These are phyloP conservation scores for Paedocypris sp. DNA, from an alignment of 2,113 vertebrate species.

Conservation along the genomic window DNA sequence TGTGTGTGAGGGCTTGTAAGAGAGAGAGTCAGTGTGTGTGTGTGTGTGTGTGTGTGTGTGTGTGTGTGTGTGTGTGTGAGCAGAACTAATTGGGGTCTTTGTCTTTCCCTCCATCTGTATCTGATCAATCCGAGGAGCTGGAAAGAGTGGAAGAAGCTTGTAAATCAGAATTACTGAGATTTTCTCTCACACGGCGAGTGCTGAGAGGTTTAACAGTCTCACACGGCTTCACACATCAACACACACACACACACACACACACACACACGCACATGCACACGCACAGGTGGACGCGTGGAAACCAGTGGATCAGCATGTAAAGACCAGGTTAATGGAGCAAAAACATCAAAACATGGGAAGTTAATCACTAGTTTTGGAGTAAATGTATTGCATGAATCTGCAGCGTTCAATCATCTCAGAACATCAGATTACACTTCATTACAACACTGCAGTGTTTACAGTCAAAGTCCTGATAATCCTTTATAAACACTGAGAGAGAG, in stretches of 20 bases:
- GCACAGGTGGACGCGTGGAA: background rate
- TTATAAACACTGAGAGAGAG: too few species aligned
- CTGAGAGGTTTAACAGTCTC: constrained; percentile 21
- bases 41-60: constrained; percentile 10
- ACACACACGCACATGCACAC: background rate
- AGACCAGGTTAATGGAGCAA: too few species aligned
- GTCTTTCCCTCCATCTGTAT: constrained; percentile 28
- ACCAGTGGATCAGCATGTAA: too few species aligned
- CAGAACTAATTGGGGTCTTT: constrained; percentile 30
- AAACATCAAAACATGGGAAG: too few species aligned
- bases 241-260: constrained; percentile 6
- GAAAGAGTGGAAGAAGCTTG: constrained; percentile 21
- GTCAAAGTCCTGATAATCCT: too few species aligned
- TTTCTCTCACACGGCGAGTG: constrained; percentile 3
- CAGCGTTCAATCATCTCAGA: too few species aligned
- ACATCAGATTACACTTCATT: too few species aligned
- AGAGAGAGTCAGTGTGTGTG: constrained; percentile 17
- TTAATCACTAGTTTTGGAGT: too few species aligned
- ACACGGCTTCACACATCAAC: constrained; percentile 10
- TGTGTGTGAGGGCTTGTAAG: constrained; percentile 7
- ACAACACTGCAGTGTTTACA: too few species aligned
- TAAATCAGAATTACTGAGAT: constrained; percentile 17
- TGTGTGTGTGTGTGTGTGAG: constrained; percentile 9
- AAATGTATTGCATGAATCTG: too few species aligned
- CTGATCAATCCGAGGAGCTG: constrained; percentile 28